A percentile compares a stretch with the other conserved stretches of the same genome.
Conservation (phyloP, 1,140 invertebrate genomes). For the Sitophilus oryzae region DNA sequence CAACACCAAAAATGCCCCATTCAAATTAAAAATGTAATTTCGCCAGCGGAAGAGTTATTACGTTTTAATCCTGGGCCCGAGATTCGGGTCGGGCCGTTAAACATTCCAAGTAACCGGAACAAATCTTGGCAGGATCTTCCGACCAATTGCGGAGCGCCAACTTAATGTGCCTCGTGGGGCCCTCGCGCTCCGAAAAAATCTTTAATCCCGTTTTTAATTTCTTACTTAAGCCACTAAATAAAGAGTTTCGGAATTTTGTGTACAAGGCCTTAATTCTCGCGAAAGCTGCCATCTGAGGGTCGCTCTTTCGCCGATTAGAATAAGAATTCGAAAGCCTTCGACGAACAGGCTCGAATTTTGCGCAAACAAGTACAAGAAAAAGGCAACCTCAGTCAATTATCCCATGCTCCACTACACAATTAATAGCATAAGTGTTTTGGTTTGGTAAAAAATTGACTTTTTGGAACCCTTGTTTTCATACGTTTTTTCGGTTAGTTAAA, state of each 20-base stretch:
- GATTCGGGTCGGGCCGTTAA: constrained; percentile 39
- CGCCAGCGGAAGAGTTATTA: constrained; percentile 43
- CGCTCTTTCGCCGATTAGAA: constrained; percentile 15
- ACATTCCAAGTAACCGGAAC: constrained; percentile 43
- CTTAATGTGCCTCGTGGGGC: constrained; percentile 16
- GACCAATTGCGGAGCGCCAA: constrained; percentile 18
- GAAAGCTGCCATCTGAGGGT: constrained; percentile 22
- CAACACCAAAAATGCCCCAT: constrained; percentile 60
- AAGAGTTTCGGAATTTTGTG: constrained; percentile 25
- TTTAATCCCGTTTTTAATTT: constrained; percentile 29
- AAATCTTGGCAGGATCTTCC: constrained; percentile 31
- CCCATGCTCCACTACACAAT: no score
- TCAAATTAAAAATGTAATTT: constrained; percentile 64
- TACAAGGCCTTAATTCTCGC: constrained; percentile 23
- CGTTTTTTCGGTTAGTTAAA: no score
- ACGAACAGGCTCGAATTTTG: constrained; percentile 18
- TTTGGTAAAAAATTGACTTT: no score
- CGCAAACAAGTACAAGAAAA: no score
- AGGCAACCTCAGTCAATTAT: no score
- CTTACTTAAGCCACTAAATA: constrained; percentile 25
- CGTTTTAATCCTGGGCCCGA: constrained; percentile 44
- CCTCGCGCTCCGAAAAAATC: constrained; percentile 19
- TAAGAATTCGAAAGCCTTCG: constrained; percentile 16
- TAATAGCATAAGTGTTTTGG: no score
- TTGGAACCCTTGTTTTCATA: no score